phyloP scores from a whole-genome alignment of 2,888 invertebrate genomes.

The Habrosyne pyritoides region DNA sequence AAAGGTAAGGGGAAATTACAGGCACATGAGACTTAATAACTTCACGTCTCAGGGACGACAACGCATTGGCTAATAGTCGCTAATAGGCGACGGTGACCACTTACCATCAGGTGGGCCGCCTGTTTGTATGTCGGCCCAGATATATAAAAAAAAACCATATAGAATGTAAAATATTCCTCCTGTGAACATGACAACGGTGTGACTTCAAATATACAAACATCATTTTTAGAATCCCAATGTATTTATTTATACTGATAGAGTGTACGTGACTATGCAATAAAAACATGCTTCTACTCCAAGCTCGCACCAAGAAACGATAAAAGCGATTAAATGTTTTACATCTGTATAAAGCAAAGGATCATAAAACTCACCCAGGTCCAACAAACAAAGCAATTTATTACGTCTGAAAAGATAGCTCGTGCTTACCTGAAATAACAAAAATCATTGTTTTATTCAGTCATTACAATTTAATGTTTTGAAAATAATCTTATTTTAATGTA shows the following conservation, averaged over 20 bases:
- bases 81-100: too few species aligned
- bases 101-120: too few species aligned
- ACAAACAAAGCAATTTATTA: not conserved
- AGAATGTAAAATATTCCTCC: too few species aligned
- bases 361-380: not conserved
- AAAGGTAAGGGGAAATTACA: too few species aligned
- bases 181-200: not conserved
- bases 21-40: too few species aligned
- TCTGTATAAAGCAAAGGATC: not conserved
- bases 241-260: not conserved
- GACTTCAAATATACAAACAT: not conserved
- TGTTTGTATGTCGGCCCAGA: too few species aligned
- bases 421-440: conserved; percentile 18
- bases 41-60: too few species aligned
- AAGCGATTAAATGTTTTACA: not conserved
- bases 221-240: not conserved
- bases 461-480: conserved; percentile 1
- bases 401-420: not conserved
- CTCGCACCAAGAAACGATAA: not conserved
- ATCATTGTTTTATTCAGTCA: not conserved
- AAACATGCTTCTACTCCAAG: not conserved
- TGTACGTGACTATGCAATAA: not conserved
- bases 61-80: too few species aligned
- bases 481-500: conserved; percentile 6
- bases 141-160: too few species aligned